phyloP scores from a whole-genome alignment of 2,113 vertebrate genomes.

The Anser cygnoides region DNA sequence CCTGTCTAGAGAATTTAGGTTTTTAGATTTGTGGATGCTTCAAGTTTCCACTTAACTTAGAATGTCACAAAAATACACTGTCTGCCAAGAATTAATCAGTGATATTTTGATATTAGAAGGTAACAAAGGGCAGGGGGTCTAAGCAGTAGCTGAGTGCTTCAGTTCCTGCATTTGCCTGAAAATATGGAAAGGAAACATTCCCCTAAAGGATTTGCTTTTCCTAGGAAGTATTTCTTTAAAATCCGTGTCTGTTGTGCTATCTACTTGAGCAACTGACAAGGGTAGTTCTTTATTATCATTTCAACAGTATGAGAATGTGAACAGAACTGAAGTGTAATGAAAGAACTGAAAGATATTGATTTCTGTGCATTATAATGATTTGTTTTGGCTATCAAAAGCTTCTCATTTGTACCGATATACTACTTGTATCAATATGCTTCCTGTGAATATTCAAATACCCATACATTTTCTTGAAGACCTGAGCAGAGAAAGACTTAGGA shows the following conservation, averaged over 20 bases:
- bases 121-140: background rate
- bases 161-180: background rate
- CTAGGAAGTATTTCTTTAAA: background rate
- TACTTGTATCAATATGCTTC: background rate
- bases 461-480: background rate
- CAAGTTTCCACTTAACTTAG: background rate
- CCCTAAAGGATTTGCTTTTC: background rate
- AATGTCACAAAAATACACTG: background rate
- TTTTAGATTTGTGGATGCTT: background rate
- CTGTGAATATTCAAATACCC: background rate
- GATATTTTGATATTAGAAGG: background rate
- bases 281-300: background rate
- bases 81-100: background rate
- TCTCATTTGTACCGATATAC: background rate
- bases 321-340: background rate
- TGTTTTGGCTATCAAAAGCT: background rate
- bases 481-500: background rate
- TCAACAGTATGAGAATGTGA: background rate
- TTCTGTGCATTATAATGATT: background rate
- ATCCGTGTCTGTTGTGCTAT: background rate
- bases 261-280: background rate
- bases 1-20: background rate
- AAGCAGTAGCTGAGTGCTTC: background rate
- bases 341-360: background rate
- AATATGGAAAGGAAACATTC: background rate